These are phyloP conservation scores for Abrostola tripartita DNA, from an alignment of 2,888 invertebrate genomes.

Conservation along the genomic window DNA sequence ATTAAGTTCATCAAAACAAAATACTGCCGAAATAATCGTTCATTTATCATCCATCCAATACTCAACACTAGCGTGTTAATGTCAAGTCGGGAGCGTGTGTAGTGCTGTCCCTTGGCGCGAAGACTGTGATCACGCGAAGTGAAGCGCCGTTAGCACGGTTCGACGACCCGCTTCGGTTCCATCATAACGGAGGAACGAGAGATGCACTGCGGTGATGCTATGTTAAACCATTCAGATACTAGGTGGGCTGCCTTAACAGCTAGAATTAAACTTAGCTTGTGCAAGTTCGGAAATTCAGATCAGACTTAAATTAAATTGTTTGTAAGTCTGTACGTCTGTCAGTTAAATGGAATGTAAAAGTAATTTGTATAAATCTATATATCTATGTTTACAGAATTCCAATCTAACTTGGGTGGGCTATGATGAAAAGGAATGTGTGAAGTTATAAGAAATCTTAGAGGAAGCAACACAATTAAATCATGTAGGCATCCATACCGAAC, in stretches of 20 bases:
- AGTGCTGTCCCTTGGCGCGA: slow-evolving; percentile 50
- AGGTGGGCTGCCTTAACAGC: not conserved
- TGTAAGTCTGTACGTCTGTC: not conserved
- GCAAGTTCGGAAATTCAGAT: not conserved
- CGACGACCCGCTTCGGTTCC: slow-evolving; percentile 59
- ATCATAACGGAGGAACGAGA: slow-evolving; percentile 42
- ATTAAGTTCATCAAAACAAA: not conserved
- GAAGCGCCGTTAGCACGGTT: slow-evolving; percentile 60
- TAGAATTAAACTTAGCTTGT: not conserved
- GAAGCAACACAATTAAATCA: slow-evolving; percentile 15
- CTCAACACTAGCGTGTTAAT: slow-evolving; percentile 14
- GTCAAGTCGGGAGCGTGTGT: slow-evolving; percentile 17
- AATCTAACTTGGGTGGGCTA: slow-evolving; percentile 13
- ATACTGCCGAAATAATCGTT: slow-evolving; percentile 9
- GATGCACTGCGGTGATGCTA: slow-evolving; percentile 38
- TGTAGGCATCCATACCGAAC: slow-evolving; percentile 15
- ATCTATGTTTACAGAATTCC: not conserved
- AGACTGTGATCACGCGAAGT: slow-evolving; percentile 55
- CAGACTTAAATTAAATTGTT: not conserved
- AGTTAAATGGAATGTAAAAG: not conserved
- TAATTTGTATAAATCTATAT: not conserved
- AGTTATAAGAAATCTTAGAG: slow-evolving; percentile 16
- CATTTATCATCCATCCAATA: slow-evolving; percentile 6
- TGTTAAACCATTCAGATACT: slow-evolving; percentile 11
- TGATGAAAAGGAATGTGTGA: slow-evolving; percentile 10